Evolutionary conservation across 2,888 invertebrate genomes (phyloP), one percentile per base, ranked within the genome.

Genomic region (Calameuta idolon): DNA sequence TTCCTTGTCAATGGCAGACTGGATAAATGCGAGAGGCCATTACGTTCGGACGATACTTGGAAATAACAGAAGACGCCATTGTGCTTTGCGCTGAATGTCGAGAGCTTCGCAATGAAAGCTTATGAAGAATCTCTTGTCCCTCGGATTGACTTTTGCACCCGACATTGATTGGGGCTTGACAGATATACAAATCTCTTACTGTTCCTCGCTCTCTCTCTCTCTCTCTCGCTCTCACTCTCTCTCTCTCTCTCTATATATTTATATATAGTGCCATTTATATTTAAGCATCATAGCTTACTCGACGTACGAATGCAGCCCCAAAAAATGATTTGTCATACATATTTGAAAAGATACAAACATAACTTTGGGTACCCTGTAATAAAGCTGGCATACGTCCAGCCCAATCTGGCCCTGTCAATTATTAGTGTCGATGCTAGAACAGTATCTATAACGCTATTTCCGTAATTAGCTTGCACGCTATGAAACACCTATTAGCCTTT

Each of bases 381-480:
- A 77, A 34, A 34, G 85, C 85, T 84, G 84, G 81, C 83, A 81
- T 85, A 81, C 85, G 82, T 85, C 83, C 75, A 82, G 80, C 80
- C 80, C 85, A 88, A 88, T 85, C 88, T 87, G 87, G 86, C 87
- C 87, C 84, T 87, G 84, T 86, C 83, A 81, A 81, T 84, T 80
- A 81, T 85, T 81, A 81, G 79, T 79, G 80, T 86, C 83, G 79
- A 84, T 82, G 82, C 81, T 85, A 83, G 79, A 83, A 82, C 83
- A 86, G 76, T 83, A 81, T 81, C 81, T 83, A 86, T 82, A 82
- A 80, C 82, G 82, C 85, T 82, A 84, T 84, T 85, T 88, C 83
- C 85, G 87, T 88, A 85, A 81, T 87, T 88, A 90, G 86, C 87
- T 88, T 85, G 87, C 86, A 86, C 84, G 86, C 85, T 87, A 88